These are phyloP conservation scores for Haliclona indistincta DNA, from an alignment of 37 sponge, comb jelly and placozoan species.

Conservation along the genomic window DNA sequence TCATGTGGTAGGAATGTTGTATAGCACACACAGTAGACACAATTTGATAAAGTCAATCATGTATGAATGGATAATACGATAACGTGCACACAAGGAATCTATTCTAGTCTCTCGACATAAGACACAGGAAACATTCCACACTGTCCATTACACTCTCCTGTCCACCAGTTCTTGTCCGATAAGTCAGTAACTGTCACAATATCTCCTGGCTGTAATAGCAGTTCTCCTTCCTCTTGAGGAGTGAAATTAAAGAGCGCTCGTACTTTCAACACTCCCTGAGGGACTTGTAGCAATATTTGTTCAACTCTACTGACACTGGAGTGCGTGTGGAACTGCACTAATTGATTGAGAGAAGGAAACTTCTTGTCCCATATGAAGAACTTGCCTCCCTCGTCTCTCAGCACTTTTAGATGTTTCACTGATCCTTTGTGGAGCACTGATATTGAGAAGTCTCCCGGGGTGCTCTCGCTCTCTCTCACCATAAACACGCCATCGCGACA, in stretches of 20 bases:
- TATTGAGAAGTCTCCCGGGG: not conserved
- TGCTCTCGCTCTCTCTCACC: not conserved
- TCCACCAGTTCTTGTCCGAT: slow-evolving; percentile 3
- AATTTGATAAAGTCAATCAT: too few species aligned
- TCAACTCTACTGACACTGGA: not conserved
- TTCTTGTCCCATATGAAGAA: slow-evolving; percentile 3
- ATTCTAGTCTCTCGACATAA: not conserved
- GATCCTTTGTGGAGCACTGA: not conserved
- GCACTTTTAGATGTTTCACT: slow-evolving; percentile 1
- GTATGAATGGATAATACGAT: not conserved
- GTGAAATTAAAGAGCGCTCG: not conserved
- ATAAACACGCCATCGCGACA: not conserved
- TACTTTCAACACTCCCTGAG: not conserved
- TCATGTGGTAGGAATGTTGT: too few species aligned
- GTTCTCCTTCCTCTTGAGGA: not conserved
- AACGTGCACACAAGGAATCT: not conserved
- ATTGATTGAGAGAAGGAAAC: not conserved
- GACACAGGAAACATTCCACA: slow-evolving; percentile 1
- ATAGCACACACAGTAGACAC: too few species aligned
- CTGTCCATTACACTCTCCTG: not conserved
- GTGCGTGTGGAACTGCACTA: not conserved
- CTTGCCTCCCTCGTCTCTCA: slow-evolving; percentile 2
- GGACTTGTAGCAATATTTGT: not conserved
- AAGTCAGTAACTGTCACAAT: not conserved
- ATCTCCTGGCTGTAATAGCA: not conserved